phyloP scores from a whole-genome alignment of 2,797 vertebrate genomes.

The Hydrocynus forskahlii region DNA sequence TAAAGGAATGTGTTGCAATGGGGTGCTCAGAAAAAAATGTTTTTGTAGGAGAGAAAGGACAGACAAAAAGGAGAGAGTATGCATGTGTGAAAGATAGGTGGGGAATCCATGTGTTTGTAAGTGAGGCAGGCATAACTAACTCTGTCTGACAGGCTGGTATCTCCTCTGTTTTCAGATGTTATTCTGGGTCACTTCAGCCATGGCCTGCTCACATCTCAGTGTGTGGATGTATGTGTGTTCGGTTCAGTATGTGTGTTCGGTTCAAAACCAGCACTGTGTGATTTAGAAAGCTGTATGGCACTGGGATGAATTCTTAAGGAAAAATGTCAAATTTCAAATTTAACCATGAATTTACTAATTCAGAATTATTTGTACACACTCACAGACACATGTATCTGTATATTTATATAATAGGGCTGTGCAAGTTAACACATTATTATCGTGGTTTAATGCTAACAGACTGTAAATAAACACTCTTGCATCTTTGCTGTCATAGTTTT shows the following conservation, averaged over 20 bases:
- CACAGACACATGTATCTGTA: too few species aligned
- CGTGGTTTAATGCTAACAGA: too few species aligned
- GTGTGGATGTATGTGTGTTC: slow-evolving; percentile 19
- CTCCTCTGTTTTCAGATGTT: slow-evolving; percentile 58
- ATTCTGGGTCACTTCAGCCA: slow-evolving; percentile 67
- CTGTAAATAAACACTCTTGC: too few species aligned
- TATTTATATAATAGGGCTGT: too few species aligned
- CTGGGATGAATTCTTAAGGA: too few species aligned
- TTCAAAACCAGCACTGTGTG: slow-evolving; percentile 25
- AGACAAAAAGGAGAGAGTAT: slow-evolving; percentile 23
- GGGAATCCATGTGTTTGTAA: slow-evolving; percentile 28
- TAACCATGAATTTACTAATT: too few species aligned
- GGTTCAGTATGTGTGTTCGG: neutral
- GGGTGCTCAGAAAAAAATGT: slow-evolving; percentile 4
- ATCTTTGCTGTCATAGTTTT: too few species aligned
- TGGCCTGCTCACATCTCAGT: slow-evolving; percentile 21
- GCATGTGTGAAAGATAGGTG: slow-evolving; percentile 21
- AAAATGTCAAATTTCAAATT: too few species aligned
- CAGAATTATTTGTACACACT: too few species aligned
- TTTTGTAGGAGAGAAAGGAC: slow-evolving; percentile 11
- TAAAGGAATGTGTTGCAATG: slow-evolving; percentile 13
- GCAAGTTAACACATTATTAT: too few species aligned
- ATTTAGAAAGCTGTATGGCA: neutral
- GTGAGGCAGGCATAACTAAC: slow-evolving; percentile 59
- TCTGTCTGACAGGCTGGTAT: slow-evolving; percentile 66